Base-by-base conservation (phyloP, 2,797 vertebrate genomes). In the Phyllotis vaccarum region DNA sequence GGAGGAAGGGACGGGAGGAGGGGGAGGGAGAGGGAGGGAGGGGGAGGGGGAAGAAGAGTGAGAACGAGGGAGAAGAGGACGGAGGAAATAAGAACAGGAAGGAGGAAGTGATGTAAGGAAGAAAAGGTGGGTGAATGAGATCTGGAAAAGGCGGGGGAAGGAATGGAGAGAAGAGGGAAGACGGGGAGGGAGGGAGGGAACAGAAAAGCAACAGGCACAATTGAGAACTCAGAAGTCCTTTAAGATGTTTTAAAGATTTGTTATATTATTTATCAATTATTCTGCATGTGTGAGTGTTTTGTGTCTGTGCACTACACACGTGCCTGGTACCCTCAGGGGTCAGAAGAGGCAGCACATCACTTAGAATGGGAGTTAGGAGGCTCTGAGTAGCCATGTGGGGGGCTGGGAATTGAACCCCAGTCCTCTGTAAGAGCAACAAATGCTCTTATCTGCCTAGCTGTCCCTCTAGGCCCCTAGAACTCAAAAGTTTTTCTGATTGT, bases 41-140 rank as follows among this genome's bases (percentile, higher is more conserved):
- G 17, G 52, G 5, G 1, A 13, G 24, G 9, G 46, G 46, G 46
- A 9, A 49, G 46, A 49, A 49, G 46, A 49, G 46, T 49, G 43
- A 34, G 11, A 5, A 19, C 0, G 6, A 6, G 13, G 24, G 27
- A 34, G 3, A 11, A 29, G 6, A 2, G 6, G 11, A 21, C 3
- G 43, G 34, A 60, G 29, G 56, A 2, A n/a, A 21, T 49, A 49
- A n/a, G n/a, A n/a, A n/a, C n/a, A n/a, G 9, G 22, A 11, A 34
- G 7, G 34, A n/a, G 14, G 14, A 6, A 43, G 46, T 13, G 43
- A 75, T 22, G 46, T 49, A 49, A 5, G 46, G 46, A 49, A 49
- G 46, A 5, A 49, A 49, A 49, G 5, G 46, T 49, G 46, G 46
- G 46, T 49, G 46, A 9, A 49, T 49, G 46, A 49, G 46, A 49